These are phyloP conservation scores for Caenorhabditis elegans DNA, from an alignment of 1,140 invertebrate genomes.

Conservation along the genomic window DNA sequence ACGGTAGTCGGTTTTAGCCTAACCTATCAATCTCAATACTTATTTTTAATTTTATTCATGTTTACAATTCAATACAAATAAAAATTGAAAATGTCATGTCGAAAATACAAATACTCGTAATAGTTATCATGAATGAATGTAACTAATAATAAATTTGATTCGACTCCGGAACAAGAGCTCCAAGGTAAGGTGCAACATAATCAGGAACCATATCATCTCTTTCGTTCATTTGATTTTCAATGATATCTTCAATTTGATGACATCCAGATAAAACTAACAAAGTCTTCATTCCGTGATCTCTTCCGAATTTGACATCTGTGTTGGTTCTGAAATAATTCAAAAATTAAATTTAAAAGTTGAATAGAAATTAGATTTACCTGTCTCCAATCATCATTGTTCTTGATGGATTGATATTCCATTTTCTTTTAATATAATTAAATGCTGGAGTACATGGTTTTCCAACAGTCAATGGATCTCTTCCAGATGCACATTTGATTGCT, in stretches of 20 bases:
- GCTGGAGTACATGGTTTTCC: conserved; percentile 79
- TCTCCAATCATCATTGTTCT: conserved; percentile 92
- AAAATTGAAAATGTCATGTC: background rate
- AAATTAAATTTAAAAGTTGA: background rate
- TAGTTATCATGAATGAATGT: background rate
- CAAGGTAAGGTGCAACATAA: conserved; percentile 57
- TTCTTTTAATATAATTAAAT: conserved; percentile 69
- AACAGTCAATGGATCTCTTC: conserved; percentile 78
- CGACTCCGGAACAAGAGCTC: conserved; percentile 52
- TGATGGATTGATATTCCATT: conserved; percentile 74
- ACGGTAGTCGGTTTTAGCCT: too few relatives aligned
- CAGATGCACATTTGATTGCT: conserved; percentile 79
- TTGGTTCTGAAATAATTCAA: conserved; percentile 53
- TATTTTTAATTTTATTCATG: too few relatives aligned
- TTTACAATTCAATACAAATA: background rate
- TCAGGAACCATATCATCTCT: conserved; percentile 59
- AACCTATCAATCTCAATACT: too few relatives aligned
- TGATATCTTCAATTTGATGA: conserved; percentile 60
- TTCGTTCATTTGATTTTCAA: conserved; percentile 53
- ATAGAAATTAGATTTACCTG: conserved; percentile 66
- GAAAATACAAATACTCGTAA: conserved; percentile 9
- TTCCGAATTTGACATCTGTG: conserved; percentile 63
- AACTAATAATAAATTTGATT: background rate
- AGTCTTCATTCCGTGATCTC: conserved; percentile 60
- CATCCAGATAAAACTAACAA: conserved; percentile 62